Conservation (phyloP, 2,797 vertebrate genomes). For the Ctenochaetus hawaiiensis region DNA sequence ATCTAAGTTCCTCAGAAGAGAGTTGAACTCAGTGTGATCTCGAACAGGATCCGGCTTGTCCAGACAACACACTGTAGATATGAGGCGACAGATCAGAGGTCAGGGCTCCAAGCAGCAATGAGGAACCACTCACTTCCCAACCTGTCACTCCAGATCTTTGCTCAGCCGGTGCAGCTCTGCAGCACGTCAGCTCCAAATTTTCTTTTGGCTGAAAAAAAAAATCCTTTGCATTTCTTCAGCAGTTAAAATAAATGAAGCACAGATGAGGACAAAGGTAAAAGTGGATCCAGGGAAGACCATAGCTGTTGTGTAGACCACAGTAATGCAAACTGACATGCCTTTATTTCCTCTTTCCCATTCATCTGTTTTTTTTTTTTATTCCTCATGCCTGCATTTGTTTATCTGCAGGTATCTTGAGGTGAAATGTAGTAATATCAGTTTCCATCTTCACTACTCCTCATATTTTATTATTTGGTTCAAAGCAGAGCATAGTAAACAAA, state of each 20-base stretch:
- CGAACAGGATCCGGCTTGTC: slow-evolving; percentile 29
- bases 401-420: slow-evolving; percentile 39
- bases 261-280: slow-evolving; percentile 29
- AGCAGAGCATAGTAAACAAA: slow-evolving; percentile 31
- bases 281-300: slow-evolving; percentile 24
- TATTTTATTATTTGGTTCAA: slow-evolving; percentile 48
- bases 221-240: not conserved
- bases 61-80: slow-evolving; percentile 21
- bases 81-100: slow-evolving; percentile 51
- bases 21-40: slow-evolving; percentile 12
- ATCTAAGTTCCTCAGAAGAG: not conserved
- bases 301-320: slow-evolving; percentile 10
- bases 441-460: slow-evolving; percentile 22
- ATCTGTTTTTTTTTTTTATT: slow-evolving; percentile 42
- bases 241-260: slow-evolving; percentile 42
- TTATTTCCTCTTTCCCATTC: slow-evolving; percentile 49
- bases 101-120: slow-evolving; percentile 27
- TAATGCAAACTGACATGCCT: slow-evolving; percentile 26
- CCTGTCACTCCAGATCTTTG: slow-evolving; percentile 58
- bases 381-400: slow-evolving; percentile 38
- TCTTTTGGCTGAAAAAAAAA: slow-evolving; percentile 2
- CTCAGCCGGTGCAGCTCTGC: slow-evolving; percentile 15
- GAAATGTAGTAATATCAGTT: slow-evolving; percentile 42
- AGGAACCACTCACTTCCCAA: slow-evolving; percentile 43
- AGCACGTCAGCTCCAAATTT: slow-evolving; percentile 16